Evolutionary conservation across 2,113 vertebrate genomes (phyloP).

Genomic region (Dasyurus viverrinus): DNA sequence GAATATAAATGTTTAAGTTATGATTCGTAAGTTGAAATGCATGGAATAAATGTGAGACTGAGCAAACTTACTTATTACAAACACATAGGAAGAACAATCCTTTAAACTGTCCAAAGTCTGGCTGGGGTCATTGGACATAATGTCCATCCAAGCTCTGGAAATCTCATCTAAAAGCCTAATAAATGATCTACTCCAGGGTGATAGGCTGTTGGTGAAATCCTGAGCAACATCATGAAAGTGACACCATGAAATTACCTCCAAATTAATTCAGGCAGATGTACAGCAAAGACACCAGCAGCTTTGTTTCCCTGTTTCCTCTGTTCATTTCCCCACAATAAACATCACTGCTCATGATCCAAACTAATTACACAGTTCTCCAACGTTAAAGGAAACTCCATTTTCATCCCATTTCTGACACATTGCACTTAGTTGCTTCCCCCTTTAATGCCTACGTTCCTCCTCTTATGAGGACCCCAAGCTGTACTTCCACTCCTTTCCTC

Average conservation of each 20-base stretch:
- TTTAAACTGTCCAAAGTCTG: conserved; percentile 28
- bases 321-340: conserved; percentile 62
- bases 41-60: background rate
- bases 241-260: conserved; percentile 62
- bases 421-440: conserved; percentile 30
- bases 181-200: conserved; percentile 44
- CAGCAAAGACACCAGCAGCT: conserved; percentile 52
- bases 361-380: conserved; percentile 52
- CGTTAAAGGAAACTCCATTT: conserved; percentile 68
- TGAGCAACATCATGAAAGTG: conserved; percentile 17
- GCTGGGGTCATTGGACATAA: conserved; percentile 25
- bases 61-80: background rate
- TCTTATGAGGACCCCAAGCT: conserved; percentile 53
- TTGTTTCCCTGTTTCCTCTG: conserved; percentile 60
- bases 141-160: background rate
- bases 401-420: conserved; percentile 61
- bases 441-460: conserved; percentile 63
- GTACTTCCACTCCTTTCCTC: conserved; percentile 52
- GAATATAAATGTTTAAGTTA: background rate
- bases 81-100: background rate
- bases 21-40: background rate
- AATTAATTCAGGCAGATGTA: conserved; percentile 61
- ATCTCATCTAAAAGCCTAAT: conserved; percentile 48
- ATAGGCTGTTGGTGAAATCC: conserved; percentile 34
- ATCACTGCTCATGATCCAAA: conserved; percentile 43